Evolutionary conservation across 2,113 vertebrate genomes (phyloP), one percentile per base, ranked within the genome.

Genomic region (Acrocephalus arundinaceus): DNA sequence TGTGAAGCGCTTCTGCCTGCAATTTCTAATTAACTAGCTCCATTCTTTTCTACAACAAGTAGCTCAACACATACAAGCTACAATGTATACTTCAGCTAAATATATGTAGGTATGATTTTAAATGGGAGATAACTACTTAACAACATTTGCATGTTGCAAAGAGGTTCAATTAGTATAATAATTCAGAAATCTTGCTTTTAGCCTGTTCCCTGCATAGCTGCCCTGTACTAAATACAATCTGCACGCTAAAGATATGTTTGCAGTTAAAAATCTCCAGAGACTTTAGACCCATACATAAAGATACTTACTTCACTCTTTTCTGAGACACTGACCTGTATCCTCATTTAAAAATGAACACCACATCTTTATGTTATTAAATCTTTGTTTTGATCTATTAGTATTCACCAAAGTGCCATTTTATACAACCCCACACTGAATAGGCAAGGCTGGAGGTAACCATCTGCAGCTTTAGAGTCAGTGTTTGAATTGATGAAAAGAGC

Each of bases 401-500:
- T 98, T 98, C 98, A 98, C 95, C 97, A 97, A 98, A 98, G 97
- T 98, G 96, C 97, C 97, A 98, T 98, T 98, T 98, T 97, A 98
- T 97, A 97, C 97, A 97, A 93, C 97, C 91, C 80, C 35, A 19
- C 94, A 75, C 77, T 98, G 97, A 98, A 98, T 98, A 98, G 97
- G 96, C 97, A 94, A 97, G 97, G 98, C 98, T 98, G 97, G 97
- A 98, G 96, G 97, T 97, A 98, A 98, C 98, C 98, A 98, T 98
- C 98, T 98, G 98, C 97, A 98, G 98, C 97, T 98, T 98, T 97
- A 97, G 97, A 98, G 95, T 67, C 97, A 86, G 97, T 31, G 4
- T 97, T 97, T 97, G 97, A 98, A 97, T 96, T 97, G 97, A 98
- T 98, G 98, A 99, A 98, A 98, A 98, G 98, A 96, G 97, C 98